Conservation (phyloP, 1,140 invertebrate species). For the Nephila pilipes region DNA sequence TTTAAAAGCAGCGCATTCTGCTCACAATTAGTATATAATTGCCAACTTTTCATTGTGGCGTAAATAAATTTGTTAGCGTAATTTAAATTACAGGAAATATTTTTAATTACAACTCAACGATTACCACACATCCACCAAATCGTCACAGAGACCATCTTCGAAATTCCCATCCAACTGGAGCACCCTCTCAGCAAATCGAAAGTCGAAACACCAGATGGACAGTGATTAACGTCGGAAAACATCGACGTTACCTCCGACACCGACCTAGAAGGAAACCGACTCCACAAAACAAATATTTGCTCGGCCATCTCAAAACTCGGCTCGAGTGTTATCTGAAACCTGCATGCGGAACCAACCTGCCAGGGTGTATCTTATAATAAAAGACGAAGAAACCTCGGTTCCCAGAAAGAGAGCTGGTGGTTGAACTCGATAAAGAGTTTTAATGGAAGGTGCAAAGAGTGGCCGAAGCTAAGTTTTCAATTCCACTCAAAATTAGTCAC, state of each 20-base stretch:
- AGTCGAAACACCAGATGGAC: slow-evolving; percentile 12
- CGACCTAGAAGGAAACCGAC: not conserved
- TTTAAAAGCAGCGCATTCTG: too few species aligned
- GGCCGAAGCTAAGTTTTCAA: not conserved
- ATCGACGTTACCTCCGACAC: not conserved
- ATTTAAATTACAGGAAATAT: too few species aligned
- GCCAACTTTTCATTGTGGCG: too few species aligned
- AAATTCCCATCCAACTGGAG: too few species aligned
- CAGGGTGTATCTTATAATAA: not conserved
- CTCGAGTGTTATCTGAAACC: slow-evolving; percentile 23
- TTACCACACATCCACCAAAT: too few species aligned
- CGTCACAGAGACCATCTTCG: not conserved
- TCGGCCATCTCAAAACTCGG: not conserved
- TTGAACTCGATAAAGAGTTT: slow-evolving; percentile 47
- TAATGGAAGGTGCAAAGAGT: not conserved
- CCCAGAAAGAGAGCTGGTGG: not conserved
- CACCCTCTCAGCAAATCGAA: not conserved
- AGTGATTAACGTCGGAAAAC: slow-evolving; percentile 58
- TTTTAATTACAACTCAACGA: too few species aligned
- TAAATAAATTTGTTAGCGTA: too few species aligned
- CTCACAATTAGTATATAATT: too few species aligned
- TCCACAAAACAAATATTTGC: slow-evolving; percentile 53
- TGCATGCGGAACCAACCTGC: slow-evolving; percentile 14
- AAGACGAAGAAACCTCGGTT: not conserved
- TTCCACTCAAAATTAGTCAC: slow-evolving; percentile 35